Evolutionary conservation across 2,888 invertebrate species (phyloP), one percentile per base, ranked within the genome.

Genomic region (Carpatolechia fugitivella): DNA sequence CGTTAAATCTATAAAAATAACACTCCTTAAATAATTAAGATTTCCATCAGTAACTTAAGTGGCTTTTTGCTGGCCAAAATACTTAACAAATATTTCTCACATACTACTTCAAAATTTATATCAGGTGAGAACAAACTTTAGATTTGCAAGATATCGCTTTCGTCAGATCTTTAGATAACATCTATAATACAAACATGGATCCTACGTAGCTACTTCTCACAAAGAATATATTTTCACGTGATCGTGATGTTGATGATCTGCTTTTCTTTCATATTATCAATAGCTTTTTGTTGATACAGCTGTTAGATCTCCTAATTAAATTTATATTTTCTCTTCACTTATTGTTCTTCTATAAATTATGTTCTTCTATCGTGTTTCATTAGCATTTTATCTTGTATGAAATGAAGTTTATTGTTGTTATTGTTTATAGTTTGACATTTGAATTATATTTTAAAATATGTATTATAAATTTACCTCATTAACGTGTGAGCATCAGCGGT

Each of bases 401-500:
- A 13, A 8, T 13, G 44, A 24, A 14, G 31, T 48, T 14, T 31
- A 10, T 48, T 48, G 46, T 47, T 47, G 48, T 33, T 30, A 14
- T 7, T 16, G 20, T 48, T 48, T 31, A n/a, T 16, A 16, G 6
- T 16, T 31, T 50, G 20, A 10, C 24, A 40, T 24, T 14, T 54
- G 24, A 3, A 24, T 24, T 44, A 41, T 24, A 31, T 30, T 18
- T n/a, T n/a, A n/a, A 30, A n/a, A 47, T 24, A 24, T 24, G 6
- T 4, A 4, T 24, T 24, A 24, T 62, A 60, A 38, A 74, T 74
- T 80, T 80, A 87, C 85, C 86, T 85, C 72, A 66, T 64, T 60
- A 63, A 63, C 61, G 59, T 63, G 65, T 62, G 69, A 74, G 75
- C 74, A 74, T 66, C 68, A 62, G 68, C 62, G 60, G 65, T 66